Conservation (phyloP, 2,888 invertebrate species). For the Dexiosoma caninum region DNA sequence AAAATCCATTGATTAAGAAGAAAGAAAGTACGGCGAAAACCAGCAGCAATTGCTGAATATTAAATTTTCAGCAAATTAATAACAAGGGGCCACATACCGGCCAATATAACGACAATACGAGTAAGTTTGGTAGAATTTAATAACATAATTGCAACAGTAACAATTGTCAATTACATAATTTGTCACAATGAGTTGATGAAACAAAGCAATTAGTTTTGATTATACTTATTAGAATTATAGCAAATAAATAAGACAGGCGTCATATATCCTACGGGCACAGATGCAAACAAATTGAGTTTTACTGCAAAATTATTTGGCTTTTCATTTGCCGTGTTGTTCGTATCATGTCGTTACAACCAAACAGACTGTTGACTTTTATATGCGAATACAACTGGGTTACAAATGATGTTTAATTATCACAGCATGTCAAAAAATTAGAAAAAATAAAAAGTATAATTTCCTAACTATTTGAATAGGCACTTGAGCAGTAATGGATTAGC, state of each 20-base stretch:
- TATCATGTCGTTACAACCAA: background rate
- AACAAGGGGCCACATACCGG: background rate
- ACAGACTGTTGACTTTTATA: background rate
- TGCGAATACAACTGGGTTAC: background rate
- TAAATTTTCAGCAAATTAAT: no score
- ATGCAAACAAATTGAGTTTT: background rate
- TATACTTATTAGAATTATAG: background rate
- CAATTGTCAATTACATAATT: conserved; percentile 10
- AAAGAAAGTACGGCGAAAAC: no score
- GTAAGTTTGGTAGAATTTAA: background rate
- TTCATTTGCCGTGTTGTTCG: background rate
- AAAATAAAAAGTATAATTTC: background rate
- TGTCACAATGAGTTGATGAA: background rate
- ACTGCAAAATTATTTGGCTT: background rate
- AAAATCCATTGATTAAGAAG: no score
- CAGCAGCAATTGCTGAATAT: no score
- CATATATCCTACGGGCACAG: background rate
- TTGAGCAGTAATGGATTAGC: conserved; percentile 25
- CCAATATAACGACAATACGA: conserved; percentile 2
- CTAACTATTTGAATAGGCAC: conserved; percentile 22
- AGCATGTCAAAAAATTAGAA: conserved; percentile 26
- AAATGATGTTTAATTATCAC: conserved; percentile 50
- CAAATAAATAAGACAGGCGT: conserved; percentile 14
- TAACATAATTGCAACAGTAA: conserved; percentile 13
- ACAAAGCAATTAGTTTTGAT: conserved; percentile 17